phyloP scores from a whole-genome alignment of 1,140 invertebrate genomes.

The Medauroidea extradentata region DNA sequence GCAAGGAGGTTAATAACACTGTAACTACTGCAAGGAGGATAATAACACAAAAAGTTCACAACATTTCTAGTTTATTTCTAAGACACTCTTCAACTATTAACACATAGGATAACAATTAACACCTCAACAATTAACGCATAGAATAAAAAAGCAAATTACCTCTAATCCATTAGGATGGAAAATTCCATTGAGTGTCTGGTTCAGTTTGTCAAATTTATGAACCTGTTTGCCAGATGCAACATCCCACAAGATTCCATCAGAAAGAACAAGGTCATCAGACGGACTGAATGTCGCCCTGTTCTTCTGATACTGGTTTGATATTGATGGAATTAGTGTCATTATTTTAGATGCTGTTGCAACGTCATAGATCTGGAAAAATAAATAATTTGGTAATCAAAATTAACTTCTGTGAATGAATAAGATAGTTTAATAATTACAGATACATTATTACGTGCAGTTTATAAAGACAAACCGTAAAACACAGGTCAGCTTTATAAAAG shows the following conservation, averaged over 20 bases:
- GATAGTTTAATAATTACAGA: not conserved
- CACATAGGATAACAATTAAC: no score
- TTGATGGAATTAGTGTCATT: conserved; percentile 66
- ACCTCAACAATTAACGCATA: no score
- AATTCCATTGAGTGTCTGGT: conserved; percentile 88
- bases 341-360: conserved; percentile 73
- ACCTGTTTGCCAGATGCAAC: conserved; percentile 80
- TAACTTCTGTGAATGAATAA: not conserved
- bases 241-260: conserved; percentile 96
- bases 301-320: conserved; percentile 88
- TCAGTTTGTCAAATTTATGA: conserved; percentile 97
- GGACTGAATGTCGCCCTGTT: conserved; percentile 93
- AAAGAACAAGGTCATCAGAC: conserved; percentile 88
- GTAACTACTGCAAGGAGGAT: no score
- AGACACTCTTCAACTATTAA: no score
- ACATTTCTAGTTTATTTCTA: no score
- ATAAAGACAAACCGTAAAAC: no score
- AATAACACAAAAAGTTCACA: no score
- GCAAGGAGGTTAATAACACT: no score
- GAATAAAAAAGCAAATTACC: conserved; percentile 56
- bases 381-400: conserved; percentile 15
- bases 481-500: no score
- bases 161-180: conserved; percentile 97
- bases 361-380: conserved; percentile 76
- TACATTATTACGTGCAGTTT: not conserved